These are phyloP conservation scores for Rhabdomys dilectus DNA, from an alignment of 2,113 vertebrate genomes.

Conservation along the genomic window DNA sequence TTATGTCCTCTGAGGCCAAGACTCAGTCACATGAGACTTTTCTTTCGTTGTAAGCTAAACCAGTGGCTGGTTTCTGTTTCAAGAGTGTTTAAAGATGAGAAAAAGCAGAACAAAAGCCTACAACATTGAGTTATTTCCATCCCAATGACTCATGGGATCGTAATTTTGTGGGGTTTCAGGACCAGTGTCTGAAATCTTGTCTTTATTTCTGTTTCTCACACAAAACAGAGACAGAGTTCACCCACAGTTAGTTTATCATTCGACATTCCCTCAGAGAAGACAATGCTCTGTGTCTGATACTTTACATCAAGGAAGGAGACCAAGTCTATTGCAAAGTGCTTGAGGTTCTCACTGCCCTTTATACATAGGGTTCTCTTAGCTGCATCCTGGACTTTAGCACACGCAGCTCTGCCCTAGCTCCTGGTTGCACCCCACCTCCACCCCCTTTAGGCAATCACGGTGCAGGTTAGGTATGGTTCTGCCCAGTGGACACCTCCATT, in stretches of 20 bases:
- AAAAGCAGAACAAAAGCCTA: not conserved
- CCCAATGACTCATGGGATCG: not conserved
- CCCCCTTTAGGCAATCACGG: no score
- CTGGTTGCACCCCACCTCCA: no score
- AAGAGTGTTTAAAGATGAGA: not conserved
- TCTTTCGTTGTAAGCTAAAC: not conserved
- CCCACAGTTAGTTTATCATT: no score
- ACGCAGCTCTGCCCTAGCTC: no score
- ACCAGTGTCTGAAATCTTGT: not conserved
- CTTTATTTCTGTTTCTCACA: not conserved
- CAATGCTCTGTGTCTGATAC: not conserved
- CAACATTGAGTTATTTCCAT: not conserved
- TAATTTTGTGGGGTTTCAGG: not conserved
- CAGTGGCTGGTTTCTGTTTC: not conserved
- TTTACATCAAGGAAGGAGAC: not conserved
- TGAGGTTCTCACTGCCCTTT: not conserved
- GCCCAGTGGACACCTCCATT: not conserved
- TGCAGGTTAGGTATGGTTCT: not conserved
- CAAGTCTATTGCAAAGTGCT: no score
- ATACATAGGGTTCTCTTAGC: rapidly evolving
- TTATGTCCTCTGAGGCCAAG: no score
- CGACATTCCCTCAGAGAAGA: not conserved
- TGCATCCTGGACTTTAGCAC: not conserved
- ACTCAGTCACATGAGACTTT: not conserved
- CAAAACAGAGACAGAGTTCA: no score